A percentile compares a stretch with the other conserved stretches of the same genome.
Evolutionary conservation across 2,113 vertebrate species (phyloP).

Genomic region (Spea bombifrons): DNA sequence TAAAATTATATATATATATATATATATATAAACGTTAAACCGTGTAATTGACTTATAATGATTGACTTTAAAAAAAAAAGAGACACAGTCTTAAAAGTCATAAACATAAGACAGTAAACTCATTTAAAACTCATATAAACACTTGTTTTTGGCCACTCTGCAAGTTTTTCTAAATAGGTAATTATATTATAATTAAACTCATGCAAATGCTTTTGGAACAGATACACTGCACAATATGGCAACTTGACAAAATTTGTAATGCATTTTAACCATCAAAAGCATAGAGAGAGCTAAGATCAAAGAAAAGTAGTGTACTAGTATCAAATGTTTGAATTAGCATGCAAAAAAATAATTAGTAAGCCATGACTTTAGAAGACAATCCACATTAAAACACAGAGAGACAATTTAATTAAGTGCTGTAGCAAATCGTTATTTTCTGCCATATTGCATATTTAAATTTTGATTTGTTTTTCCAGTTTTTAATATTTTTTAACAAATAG

Average conservation of each 20-base stretch:
- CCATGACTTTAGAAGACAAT: not conserved
- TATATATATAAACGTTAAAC: too few species aligned
- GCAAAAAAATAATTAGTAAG: too few species aligned
- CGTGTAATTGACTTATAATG: not conserved
- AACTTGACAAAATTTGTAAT: not conserved
- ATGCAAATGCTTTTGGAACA: not conserved
- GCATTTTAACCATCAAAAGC: not conserved
- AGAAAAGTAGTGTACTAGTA: too few species aligned
- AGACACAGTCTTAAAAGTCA: conserved; percentile 1
- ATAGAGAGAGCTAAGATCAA: too few species aligned
- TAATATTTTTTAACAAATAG: not conserved
- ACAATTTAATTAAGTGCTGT: not conserved
- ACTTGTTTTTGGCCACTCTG: not conserved
- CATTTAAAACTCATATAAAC: conserved; percentile 13
- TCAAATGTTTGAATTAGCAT: too few species aligned
- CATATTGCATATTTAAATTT: not conserved
- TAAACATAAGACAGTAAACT: conserved; percentile 4
- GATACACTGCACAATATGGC: not conserved
- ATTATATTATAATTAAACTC: not conserved
- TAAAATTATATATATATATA: too few species aligned
- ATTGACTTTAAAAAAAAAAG: conserved; percentile 1
- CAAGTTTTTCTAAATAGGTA: conserved; percentile 1
- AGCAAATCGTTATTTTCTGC: not conserved
- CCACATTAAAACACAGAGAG: not conserved
- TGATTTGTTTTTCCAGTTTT: not conserved